These are phyloP conservation scores for Maniola jurtina DNA, from an alignment of 1,140 invertebrate genomes.

Conservation along the genomic window DNA sequence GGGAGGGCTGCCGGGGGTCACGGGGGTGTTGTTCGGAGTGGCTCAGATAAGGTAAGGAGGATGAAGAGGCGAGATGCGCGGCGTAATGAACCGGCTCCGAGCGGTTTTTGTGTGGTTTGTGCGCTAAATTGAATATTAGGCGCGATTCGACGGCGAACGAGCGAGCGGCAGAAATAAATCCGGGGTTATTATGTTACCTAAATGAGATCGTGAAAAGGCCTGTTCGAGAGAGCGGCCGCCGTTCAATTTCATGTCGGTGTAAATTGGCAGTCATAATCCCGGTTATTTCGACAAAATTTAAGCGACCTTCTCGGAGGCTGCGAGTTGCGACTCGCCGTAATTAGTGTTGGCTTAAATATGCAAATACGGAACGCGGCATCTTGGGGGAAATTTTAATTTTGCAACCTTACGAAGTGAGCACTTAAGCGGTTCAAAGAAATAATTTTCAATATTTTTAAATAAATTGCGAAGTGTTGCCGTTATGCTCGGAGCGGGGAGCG, in stretches of 20 bases:
- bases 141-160: slow-evolving; percentile 73
- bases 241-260: slow-evolving; percentile 65
- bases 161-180: slow-evolving; percentile 70
- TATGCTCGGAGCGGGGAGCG: slow-evolving; percentile 9
- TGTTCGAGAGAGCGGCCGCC: slow-evolving; percentile 49
- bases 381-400: slow-evolving; percentile 5
- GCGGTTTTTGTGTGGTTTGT: slow-evolving; percentile 75
- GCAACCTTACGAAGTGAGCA: slow-evolving; percentile 4
- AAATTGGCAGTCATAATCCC: slow-evolving; percentile 60
- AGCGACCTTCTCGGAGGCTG: slow-evolving; percentile 38
- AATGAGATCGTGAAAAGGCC: slow-evolving; percentile 69
- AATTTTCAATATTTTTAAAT: slow-evolving; percentile 18
- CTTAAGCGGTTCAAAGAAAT: neutral
- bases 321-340: slow-evolving; percentile 20
- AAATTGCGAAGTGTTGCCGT: slow-evolving; percentile 7
- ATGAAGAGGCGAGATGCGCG: slow-evolving; percentile 74
- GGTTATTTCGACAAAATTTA: slow-evolving; percentile 48
- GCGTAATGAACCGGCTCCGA: slow-evolving; percentile 74
- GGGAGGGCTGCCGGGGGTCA: slow-evolving; percentile 43
- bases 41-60: slow-evolving; percentile 76
- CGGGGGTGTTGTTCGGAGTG: slow-evolving; percentile 66
- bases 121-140: slow-evolving; percentile 77
- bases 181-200: slow-evolving; percentile 73
- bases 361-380: slow-evolving; percentile 15
- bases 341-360: slow-evolving; percentile 26